Evolutionary conservation across 2,113 vertebrate species (phyloP), one percentile per base, ranked within the genome.

Genomic region (Phodopus roborovskii): DNA sequence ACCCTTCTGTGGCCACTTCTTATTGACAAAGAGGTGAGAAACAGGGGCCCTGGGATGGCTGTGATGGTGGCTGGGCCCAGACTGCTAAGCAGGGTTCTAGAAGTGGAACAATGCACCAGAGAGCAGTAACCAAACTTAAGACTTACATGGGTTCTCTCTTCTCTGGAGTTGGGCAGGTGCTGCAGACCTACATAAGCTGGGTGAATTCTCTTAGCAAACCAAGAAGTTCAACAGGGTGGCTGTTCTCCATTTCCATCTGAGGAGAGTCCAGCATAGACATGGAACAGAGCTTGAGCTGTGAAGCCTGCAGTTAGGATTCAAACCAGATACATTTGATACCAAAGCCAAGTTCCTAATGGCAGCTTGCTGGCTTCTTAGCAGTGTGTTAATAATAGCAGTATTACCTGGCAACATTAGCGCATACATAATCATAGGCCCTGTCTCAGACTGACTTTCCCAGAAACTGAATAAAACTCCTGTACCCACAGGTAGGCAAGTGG

Each of bases 171-270:
- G 13, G 7, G 28, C 3, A n/a, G 48, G 22, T 4, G 11, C 56
- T 1, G 9, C 15, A 22, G 19, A 17, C 19, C 39, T 17, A 4
- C 1, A 2, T 7, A 48, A 45, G 1, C 28, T 10, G 0, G 8
- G 16, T 12, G 39, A 53, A 74, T 60, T 39, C 81, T 77, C 9
- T 42, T 9, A 36, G 58, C 50, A 58, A 90, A 50, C 16, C 2
- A 7, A 75, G 58, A 36, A 73, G 1, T 45, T 26, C 1, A 22
- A 24, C 10, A 7, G 4, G 4, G 8, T 5, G 42, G 48, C 26
- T 13, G 8, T 13, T 74, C 70, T 74, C 42, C 17, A 60, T 60
- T 62, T 70, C 12, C 13, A n/a, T 73, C 9, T 30, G 2, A 93
- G 28, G 11, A 71, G n/a, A 33, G 22, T 17, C 22, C 79, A 71